Conservation (phyloP, 2,888 invertebrate genomes). For the Steinernema scapterisci region DNA sequence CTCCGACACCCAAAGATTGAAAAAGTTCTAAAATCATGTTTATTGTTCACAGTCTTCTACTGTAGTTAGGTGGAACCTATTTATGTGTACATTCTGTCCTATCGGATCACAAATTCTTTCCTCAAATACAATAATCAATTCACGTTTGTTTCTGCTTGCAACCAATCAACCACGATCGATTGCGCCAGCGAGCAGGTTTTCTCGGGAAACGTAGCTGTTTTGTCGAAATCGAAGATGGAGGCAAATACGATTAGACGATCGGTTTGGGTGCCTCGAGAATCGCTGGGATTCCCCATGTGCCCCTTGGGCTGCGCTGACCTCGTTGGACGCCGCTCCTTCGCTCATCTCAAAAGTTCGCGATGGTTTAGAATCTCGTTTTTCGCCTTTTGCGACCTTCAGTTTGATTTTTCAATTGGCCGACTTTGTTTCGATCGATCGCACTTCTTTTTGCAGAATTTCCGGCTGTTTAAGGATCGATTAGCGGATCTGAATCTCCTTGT, state of each 20-base stretch:
- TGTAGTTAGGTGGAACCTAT: neutral
- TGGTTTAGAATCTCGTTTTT: too few relatives aligned
- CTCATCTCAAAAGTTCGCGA: neutral
- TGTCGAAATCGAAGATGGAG: too few relatives aligned
- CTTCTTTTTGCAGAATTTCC: too few relatives aligned
- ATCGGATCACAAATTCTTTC: too few relatives aligned
- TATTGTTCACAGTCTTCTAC: neutral
- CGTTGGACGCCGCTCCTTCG: neutral
- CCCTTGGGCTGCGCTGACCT: neutral
- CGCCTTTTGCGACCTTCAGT: too few relatives aligned
- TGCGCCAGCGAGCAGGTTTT: neutral
- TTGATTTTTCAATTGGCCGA: too few relatives aligned
- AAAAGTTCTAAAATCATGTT: constrained; percentile 4
- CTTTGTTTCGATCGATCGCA: neutral
- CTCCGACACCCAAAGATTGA: neutral
- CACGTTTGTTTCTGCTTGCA: too few relatives aligned
- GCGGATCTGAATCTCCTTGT: neutral
- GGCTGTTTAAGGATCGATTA: neutral
- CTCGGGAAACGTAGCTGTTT: too few relatives aligned
- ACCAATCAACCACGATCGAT: neutral
- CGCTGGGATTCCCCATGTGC: neutral
- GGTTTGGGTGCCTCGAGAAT: neutral
- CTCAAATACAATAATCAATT: too few relatives aligned
- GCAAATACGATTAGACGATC: constrained; percentile 19
- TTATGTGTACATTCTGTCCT: neutral